Evolutionary conservation across 2,797 vertebrate species (phyloP).

Genomic region (Avahi laniger): DNA sequence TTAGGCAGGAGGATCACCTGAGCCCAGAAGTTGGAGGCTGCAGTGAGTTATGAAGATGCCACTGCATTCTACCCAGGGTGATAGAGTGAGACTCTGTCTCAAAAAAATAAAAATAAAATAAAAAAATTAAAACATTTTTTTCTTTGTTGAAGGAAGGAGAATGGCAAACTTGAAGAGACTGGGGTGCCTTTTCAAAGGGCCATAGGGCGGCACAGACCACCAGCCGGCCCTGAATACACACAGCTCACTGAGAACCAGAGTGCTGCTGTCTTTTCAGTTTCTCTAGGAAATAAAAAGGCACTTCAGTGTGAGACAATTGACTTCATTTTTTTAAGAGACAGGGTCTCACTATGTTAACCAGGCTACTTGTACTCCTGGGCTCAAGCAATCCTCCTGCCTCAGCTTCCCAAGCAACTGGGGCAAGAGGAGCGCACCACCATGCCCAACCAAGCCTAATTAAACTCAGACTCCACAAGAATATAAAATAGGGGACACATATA

Average conservation of each 20-base stretch:
- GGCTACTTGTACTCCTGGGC: too few relatives aligned
- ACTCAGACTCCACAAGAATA: background rate
- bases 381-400: too few relatives aligned
- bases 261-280: background rate
- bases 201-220: background rate
- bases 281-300: constrained; percentile 14
- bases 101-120: too few relatives aligned
- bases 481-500: background rate
- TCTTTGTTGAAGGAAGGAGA: background rate
- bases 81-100: too few relatives aligned
- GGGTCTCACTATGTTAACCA: too few relatives aligned
- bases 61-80: too few relatives aligned
- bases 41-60: too few relatives aligned
- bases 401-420: too few relatives aligned
- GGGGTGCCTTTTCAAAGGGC: background rate
- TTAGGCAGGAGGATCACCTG: too few relatives aligned
- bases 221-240: background rate
- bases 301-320: background rate
- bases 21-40: too few relatives aligned
- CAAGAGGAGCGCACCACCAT: too few relatives aligned
- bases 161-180: background rate
- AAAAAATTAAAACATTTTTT: background rate
- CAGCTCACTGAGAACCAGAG: background rate
- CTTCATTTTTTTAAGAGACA: too few relatives aligned
- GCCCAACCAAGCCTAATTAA: background rate